Base-by-base conservation (phyloP, 1,140 invertebrate species). In the Dendrolimus kikuchii region DNA sequence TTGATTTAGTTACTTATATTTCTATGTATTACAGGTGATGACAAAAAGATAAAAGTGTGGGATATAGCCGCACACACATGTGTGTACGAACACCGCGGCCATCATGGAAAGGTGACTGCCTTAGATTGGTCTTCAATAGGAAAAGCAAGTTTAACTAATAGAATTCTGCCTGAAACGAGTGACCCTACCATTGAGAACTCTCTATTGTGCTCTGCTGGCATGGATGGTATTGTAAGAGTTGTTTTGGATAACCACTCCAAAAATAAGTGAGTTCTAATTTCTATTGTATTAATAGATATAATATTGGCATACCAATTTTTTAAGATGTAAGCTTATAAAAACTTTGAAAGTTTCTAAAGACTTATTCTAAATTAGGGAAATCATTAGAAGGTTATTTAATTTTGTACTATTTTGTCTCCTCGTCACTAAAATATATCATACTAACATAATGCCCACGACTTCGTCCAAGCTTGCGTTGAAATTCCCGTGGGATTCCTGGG, bases 1-100 rank as follows among this genome's bases (percentile, higher is more conserved):
- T 38, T 7, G 1, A 37, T 38, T 51, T 36, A 7, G 5, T 36
- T 44, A 44, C 23, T 8, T 37, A 41, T 41, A 37, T 51, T 53
- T 44, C 7, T 62, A 48, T 51, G 49, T 49, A 51, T 55, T 58
- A 5, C 63, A 88, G 86, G 89, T 43, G 89, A 90, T 59, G 90
- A 90, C 55, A 89, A 89, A 49, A 89, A 89, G 62, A 89, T 90
- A 36, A 89, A 89, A 64, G 87, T 90, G 36, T 90, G 90, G 74
- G 89, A 90, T 64, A 69, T 90, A 57, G 88, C 89, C 5, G 88
- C 88, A 9, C 88, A 89, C 36, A 85, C 81, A 5, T 89, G 89
- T 69, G 70, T 90, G 9, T 83, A 90, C 46, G 92, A 94, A 74
- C 94, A 97, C 64, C 92, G 91, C 84, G 92, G 94, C 38, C 96